These are phyloP conservation scores for Rhizoglyphus robini DNA, from an alignment of 1,140 invertebrate genomes.

Conservation along the genomic window DNA sequence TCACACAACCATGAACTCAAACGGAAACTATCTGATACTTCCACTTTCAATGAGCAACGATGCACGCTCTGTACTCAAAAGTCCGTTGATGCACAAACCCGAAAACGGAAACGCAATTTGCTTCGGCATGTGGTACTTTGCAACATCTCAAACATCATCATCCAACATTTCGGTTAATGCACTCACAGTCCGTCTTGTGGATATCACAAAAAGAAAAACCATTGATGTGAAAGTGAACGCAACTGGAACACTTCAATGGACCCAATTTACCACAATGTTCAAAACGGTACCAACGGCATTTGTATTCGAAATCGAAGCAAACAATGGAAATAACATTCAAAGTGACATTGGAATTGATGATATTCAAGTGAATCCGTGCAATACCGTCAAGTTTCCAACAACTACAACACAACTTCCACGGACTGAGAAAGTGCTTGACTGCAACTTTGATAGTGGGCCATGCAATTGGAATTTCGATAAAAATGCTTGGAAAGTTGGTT, in stretches of 20 bases:
- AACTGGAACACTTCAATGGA: background rate
- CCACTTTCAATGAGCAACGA: background rate
- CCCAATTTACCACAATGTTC: background rate
- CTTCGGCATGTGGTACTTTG: constrained; percentile 13
- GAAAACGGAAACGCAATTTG: background rate
- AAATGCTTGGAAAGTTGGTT: background rate
- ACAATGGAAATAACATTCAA: background rate
- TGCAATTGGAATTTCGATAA: constrained; percentile 1
- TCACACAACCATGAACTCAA: background rate
- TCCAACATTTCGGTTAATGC: background rate
- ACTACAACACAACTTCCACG: background rate
- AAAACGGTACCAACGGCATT: background rate
- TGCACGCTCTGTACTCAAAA: background rate
- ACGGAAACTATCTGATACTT: background rate
- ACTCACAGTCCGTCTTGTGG: background rate
- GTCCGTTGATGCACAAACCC: background rate
- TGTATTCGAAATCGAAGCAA: background rate
- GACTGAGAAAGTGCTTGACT: background rate
- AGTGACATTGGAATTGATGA: constrained; percentile 11
- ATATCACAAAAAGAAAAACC: background rate
- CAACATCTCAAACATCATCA: background rate
- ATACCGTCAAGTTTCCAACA: background rate
- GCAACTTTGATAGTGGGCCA: background rate
- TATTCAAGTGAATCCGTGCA: background rate
- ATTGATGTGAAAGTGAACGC: background rate